A percentile compares a stretch with the other conserved stretches of the same genome.
These are phyloP conservation scores for Auanema sp. DNA, from an alignment of 2,888 invertebrate species.

Conservation along the genomic window DNA sequence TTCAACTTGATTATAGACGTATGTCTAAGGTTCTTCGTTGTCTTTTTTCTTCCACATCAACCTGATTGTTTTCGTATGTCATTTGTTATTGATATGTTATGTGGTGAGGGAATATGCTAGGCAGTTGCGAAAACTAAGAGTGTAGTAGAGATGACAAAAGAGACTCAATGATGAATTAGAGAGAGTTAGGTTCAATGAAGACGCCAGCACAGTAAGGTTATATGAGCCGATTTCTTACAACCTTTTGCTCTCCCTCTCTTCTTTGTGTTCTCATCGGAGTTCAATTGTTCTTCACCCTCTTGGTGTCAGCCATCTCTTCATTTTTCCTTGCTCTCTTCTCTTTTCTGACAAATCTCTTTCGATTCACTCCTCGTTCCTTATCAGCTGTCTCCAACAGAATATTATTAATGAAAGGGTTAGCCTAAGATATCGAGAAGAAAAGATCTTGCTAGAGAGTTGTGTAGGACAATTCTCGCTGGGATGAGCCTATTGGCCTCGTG, in stretches of 20 bases:
- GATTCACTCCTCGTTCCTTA: slow-evolving; percentile 4
- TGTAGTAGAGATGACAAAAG: too few species aligned
- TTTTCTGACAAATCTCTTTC: slow-evolving; percentile 4
- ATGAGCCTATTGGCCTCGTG: slow-evolving; percentile 9
- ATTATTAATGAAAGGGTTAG: slow-evolving; percentile 6
- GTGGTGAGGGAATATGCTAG: too few species aligned
- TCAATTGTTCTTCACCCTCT: background rate
- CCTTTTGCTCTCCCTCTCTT: too few species aligned
- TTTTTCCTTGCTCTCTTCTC: slow-evolving; percentile 11
- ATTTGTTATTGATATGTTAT: slow-evolving; percentile 5
- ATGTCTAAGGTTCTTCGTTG: too few species aligned
- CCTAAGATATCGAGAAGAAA: slow-evolving; percentile 13
- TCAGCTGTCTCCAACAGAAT: background rate
- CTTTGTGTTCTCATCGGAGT: background rate
- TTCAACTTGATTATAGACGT: too few species aligned
- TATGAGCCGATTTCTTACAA: too few species aligned
- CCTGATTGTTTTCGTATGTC: background rate
- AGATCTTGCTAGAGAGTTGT: background rate
- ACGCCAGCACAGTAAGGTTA: too few species aligned
- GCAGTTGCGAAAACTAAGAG: too few species aligned
- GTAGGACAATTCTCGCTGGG: slow-evolving; percentile 6
- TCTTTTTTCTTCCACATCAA: too few species aligned
- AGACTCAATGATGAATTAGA: too few species aligned
- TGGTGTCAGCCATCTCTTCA: background rate
- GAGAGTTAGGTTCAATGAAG: too few species aligned